A percentile compares a stretch with the other conserved stretches of the same genome.
Evolutionary conservation across 2,888 invertebrate genomes (phyloP).

Genomic region (Zootermopsis nevadensis): DNA sequence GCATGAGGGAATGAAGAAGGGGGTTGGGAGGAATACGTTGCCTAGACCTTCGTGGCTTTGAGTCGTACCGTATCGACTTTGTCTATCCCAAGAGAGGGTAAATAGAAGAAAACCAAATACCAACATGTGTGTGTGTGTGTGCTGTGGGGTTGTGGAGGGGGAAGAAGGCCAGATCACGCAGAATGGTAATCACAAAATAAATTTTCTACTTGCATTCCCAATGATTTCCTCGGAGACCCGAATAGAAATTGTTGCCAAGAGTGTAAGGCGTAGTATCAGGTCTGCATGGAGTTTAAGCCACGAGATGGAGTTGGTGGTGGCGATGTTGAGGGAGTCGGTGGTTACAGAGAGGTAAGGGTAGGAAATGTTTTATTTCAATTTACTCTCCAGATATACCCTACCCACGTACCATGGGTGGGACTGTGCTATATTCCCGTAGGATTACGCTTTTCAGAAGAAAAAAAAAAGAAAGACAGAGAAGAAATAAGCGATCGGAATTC

Average conservation of each 20-base stretch:
- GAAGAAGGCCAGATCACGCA: conserved; percentile 51
- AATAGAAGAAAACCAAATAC: conserved; percentile 37
- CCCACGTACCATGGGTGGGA: conserved; percentile 10
- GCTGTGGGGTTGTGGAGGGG: background rate
- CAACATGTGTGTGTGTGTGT: conserved; percentile 26
- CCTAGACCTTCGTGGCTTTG: conserved; percentile 34
- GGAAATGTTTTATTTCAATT: conserved; percentile 53
- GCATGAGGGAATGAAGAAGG: conserved; percentile 9
- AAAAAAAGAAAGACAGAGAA: background rate
- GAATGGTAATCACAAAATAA: conserved; percentile 63
- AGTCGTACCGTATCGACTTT: conserved; percentile 34
- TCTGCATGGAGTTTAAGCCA: conserved; percentile 39
- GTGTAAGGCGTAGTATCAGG: conserved; percentile 41
- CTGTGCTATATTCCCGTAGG: conserved; percentile 17
- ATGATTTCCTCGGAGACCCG: conserved; percentile 81
- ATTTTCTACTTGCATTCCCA: conserved; percentile 79
- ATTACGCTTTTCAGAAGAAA: conserved; percentile 29
- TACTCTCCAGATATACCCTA: conserved; percentile 33
- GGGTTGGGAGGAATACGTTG: conserved; percentile 28
- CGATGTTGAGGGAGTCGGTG: conserved; percentile 28
- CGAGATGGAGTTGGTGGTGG: conserved; percentile 17
- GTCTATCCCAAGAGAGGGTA: conserved; percentile 37
- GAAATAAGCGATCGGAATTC: background rate
- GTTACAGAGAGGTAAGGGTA: conserved; percentile 14
- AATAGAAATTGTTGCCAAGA: conserved; percentile 52